These are phyloP conservation scores for Procambarus virginalis DNA, from an alignment of 1,140 invertebrate species.

Conservation along the genomic window DNA sequence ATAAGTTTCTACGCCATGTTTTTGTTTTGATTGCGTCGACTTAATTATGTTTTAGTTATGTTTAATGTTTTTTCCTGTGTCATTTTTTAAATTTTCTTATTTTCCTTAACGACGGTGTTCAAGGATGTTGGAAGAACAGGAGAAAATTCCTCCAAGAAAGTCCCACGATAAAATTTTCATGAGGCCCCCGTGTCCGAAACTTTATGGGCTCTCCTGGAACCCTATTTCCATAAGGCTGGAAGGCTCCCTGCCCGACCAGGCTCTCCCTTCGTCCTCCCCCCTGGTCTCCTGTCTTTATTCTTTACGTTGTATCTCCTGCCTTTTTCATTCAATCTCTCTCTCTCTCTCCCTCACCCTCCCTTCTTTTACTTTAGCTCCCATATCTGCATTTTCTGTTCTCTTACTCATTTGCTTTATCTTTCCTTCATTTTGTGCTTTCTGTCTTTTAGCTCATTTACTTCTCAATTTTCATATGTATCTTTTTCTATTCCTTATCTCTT, in stretches of 20 bases:
- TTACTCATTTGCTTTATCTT: neutral
- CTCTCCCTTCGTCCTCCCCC: neutral
- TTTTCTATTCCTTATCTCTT: neutral
- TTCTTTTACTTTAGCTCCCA: no score
- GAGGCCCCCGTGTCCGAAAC: slow-evolving; percentile 13
- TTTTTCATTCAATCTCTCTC: neutral
- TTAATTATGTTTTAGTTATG: no score
- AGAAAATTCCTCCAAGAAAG: slow-evolving; percentile 14
- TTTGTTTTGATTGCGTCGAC: no score
- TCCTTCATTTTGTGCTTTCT: neutral
- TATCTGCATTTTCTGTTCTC: neutral
- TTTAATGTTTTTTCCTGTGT: no score
- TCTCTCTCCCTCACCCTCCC: neutral
- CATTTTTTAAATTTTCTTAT: no score
- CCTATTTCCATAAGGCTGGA: slow-evolving; percentile 37
- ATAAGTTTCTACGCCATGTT: no score
- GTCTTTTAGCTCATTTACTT: neutral
- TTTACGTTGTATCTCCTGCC: slow-evolving; percentile 4
- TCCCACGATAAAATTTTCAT: slow-evolving; percentile 40
- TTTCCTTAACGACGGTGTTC: no score
- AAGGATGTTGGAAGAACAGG: neutral
- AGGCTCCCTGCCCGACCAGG: neutral
- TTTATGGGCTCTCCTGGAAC: slow-evolving; percentile 16
- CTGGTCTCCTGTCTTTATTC: neutral
- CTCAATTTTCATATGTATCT: neutral